Evolutionary conservation across 2,113 vertebrate species (phyloP), one percentile per base, ranked within the genome.

Genomic region (Hypomesus transpacificus): DNA sequence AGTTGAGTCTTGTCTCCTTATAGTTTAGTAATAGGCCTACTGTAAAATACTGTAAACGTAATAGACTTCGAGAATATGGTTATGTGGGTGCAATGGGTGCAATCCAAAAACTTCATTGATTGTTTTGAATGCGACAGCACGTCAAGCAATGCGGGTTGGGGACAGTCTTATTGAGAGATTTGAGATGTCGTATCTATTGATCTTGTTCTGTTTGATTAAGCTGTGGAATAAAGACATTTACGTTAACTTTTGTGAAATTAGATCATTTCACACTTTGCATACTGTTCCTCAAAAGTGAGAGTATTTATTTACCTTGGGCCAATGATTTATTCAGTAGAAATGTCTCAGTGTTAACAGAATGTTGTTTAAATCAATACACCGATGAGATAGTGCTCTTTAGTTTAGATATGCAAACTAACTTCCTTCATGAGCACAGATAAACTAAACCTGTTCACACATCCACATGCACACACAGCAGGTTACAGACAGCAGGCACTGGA

Each of bases 1-100:
- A 87, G 81, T 84, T 85, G 57, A 9, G 3, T 51, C 53, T 58
- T 39, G 28, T 53, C 57, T 66, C 50, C 58, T 50, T 39, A 71
- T 24, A 2, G n/a, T 69, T 46, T 54, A 4, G 58, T 31, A 59
- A 26, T n/a, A n/a, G n/a, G n/a, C n/a, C 58, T 13, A 18, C 11
- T 53, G 14, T 26, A 53, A 62, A 51, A 50, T 39, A 46, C 39
- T 46, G 39, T 46, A 46, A 46, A 46, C 7, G 7, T 9, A 46
- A 46, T 9, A 46, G 39, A 46, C 7, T 34, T 46, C 2, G 39
- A 46, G 39, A 46, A 22, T n/a, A 7, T 50, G 21, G 63, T 50
- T 56, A 59, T 24, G n/a, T 17, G 34, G 69, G 66, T 71, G 69
- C 69, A 53, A 71, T 76, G 53, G 69, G 52, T 60, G 62, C 28